Base-by-base conservation (phyloP, 37 sponge, comb jelly and placozoan species). In the Ianthella basta region DNA sequence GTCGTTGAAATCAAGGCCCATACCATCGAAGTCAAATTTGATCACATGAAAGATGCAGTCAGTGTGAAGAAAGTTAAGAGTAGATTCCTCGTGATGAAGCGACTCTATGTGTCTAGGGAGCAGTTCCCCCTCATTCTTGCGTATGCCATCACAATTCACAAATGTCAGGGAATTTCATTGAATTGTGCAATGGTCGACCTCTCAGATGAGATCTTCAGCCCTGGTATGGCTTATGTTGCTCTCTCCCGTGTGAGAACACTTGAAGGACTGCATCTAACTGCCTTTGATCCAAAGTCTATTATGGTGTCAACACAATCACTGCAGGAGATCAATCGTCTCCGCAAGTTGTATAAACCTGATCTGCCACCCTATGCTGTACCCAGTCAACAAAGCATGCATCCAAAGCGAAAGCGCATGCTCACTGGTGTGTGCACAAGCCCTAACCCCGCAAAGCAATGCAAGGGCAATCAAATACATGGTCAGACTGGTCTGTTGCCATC, bases 161-260 rank as follows among this genome's bases (percentile, higher is more conserved):
- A 89, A 55, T 85, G 81, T n/a, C 90, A 89, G 61, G 85, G 90
- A 18, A 67, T 89, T 40, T 85, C 86, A 19, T 55, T 92, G 29
- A 73, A 86, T 50, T 83, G 70, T 84, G 93, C 87, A 19, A 86
- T 92, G 21, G 50, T 84, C 15, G 93, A 92, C 60, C 89, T 92
- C 6, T 83, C 85, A 12, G 57, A 85, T 27, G n/a, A 59, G 23
- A 73, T 88, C 19, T 91, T 91, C 77, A 44, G 68, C 36, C 38
- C 55, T 23, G 86, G 92, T 54, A 79, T 84, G 89, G 86, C 89
- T 23, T 91, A 91, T 70, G 88, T 91, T 0, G 91, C 91, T 34
- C 37, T 91, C 24, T 87, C 88, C 27, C 50, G 88, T 55, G 88
- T 87, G 14, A 80, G 61, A 79, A 68, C 77, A 30, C 82, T 90